Base-by-base conservation (phyloP, 2,888 invertebrate genomes). In the Bimastos eiseni region DNA sequence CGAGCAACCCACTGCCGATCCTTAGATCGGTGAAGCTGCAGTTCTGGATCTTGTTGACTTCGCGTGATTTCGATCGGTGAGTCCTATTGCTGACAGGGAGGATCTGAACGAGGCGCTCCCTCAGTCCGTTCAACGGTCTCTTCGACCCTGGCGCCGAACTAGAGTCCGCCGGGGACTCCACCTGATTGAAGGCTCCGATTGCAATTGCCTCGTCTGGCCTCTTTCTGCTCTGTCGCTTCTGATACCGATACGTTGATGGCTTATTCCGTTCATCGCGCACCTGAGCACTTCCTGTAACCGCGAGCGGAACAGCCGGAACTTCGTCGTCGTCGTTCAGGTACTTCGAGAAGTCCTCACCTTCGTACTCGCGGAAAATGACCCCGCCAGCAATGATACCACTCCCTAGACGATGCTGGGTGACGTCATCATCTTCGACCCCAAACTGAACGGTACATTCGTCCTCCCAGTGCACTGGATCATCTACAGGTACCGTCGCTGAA, bases 301-400 rank as follows among this genome's bases (percentile, higher is more conserved):
- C 70, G 70, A 13, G 70, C 15, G 86, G 36, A 21, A 36, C 36
- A 33, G 37, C 19, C 34, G 34, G 34, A 24, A 36, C 86, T 34
- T 86, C 86, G 86, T 86, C 86, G 86, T 86, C 86, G 86, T 86
- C 86, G 34, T 86, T 24, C 36, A 86, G 86, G 86, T 86, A 86
- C 86, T 24, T 86, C 19, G 86, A 86, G 86, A 86, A 86, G 86
- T 86, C 86, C 37, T 86, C 86, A 21, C 86, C 86, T 24, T 24
- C 86, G 86, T 86, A 86, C 86, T 86, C 86, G 86, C 86, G 86
- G 36, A 86, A 86, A 15, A 86, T 37, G 86, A 86, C 86, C 21
- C 34, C 86, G 34, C 86, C 86, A 86, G 37, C 86, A n/a, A 6
- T n/a, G 1, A 70, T n/a, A 17, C 70, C 70, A 70, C 24, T 55